Evolutionary conservation across 2,113 vertebrate genomes (phyloP), one percentile per base, ranked within the genome.

Genomic region (Xiphophorus couchianus): DNA sequence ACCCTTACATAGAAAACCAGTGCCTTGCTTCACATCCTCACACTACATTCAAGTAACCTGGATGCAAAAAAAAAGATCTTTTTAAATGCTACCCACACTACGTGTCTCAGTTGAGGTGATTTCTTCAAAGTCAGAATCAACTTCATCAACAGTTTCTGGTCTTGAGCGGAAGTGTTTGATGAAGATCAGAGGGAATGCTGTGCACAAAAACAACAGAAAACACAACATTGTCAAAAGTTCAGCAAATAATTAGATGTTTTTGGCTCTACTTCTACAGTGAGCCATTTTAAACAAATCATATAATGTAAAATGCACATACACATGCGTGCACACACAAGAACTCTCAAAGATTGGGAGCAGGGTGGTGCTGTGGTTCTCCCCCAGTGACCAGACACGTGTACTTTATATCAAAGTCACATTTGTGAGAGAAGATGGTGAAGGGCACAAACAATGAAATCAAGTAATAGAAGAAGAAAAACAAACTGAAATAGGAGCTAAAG

Each of bases 161-260:
- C 78, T 77, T 51, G 28, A 86, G 25, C 88, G 82, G 75, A 91
- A 83, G 48, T 63, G 82, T 33, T 91, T 95, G 42, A 90, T 73
- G 77, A 93, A 90, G 71, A 93, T 75, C 48, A 93, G 86, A 4
- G 94, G 93, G 65, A 95, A 87, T 1, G 91, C 94, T 95, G 84
- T 7, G 67, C 9, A 76, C 30, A 69, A 25, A 71, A 35, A 75
- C 15, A 68, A 61, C 64, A 62, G 31, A 30, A 35, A 71, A 11
- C 14, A 51, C 3, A 25, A 60, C 22, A 62, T 33, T 44, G 22
- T 60, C 19, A 33, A 44, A 33, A 44, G 30, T 6, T 33, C 62
- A 39, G 62, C 63, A 44, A 73, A 19, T 1, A 15, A 62, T 1
- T 3, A 15, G 12, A 17, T 37, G 10, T 66, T 54, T 73, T 31